Evolutionary conservation across 2,888 invertebrate species (phyloP).

Genomic region (Lasioglossum figueresi): DNA sequence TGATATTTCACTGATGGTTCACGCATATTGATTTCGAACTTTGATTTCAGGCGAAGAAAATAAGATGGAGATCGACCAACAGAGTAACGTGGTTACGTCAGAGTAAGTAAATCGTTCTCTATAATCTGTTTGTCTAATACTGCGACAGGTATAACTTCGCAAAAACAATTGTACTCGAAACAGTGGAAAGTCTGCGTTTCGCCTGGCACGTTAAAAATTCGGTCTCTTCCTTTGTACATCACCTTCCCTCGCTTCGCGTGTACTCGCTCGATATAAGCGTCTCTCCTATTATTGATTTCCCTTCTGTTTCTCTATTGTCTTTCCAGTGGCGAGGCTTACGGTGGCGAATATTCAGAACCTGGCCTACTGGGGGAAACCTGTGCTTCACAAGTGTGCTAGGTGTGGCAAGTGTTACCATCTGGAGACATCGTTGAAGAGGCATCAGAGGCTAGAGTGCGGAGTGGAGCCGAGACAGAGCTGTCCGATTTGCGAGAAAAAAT

Average conservation of each 20-base stretch:
- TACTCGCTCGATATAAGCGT: neutral
- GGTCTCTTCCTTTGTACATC: neutral
- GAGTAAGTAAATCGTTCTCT: no score
- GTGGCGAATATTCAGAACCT: constrained; percentile 67
- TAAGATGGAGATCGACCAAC: neutral
- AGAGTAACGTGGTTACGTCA: neutral
- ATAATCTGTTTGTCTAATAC: neutral
- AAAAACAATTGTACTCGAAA: neutral
- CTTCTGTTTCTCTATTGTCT: constrained; percentile 57
- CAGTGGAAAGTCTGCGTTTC: neutral
- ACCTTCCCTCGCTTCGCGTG: neutral
- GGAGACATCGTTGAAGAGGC: constrained; percentile 69
- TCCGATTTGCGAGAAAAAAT: constrained; percentile 72
- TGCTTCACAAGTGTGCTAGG: constrained; percentile 66
- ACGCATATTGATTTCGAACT: neutral
- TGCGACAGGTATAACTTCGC: neutral
- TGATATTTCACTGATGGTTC: neutral
- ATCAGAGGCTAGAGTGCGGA: constrained; percentile 76
- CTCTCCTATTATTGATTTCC: constrained; percentile 15
- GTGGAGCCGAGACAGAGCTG: constrained; percentile 76
- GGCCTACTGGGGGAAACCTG: constrained; percentile 49
- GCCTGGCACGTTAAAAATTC: neutral
- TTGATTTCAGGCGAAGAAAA: neutral
- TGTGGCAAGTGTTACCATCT: constrained; percentile 69
- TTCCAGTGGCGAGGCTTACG: constrained; percentile 65